phyloP scores from a whole-genome alignment of 1,140 invertebrate genomes.

The Augochlora pura region DNA sequence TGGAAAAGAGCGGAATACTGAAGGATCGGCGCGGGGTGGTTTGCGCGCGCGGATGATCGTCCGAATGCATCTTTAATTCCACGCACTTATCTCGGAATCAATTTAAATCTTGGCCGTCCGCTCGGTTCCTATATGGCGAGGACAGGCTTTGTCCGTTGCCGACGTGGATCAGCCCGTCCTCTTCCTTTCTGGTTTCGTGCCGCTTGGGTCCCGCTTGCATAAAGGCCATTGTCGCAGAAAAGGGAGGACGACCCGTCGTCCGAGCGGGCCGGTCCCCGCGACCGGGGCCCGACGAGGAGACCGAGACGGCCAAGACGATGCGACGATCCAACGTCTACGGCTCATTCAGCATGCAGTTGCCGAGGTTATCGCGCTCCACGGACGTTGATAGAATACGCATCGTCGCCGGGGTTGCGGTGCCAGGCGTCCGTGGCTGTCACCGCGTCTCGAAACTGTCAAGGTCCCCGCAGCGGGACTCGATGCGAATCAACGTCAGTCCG shows the following conservation, averaged over 20 bases:
- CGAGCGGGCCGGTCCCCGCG: not conserved
- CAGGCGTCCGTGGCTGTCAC: slow-evolving; percentile 37
- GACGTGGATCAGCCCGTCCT: slow-evolving; percentile 37
- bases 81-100: slow-evolving; percentile 49
- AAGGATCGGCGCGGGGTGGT: not conserved
- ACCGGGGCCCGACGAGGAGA: not conserved
- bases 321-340: not conserved
- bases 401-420: slow-evolving; percentile 30
- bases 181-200: slow-evolving; percentile 5
- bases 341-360: slow-evolving; percentile 51
- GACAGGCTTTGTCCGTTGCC: slow-evolving; percentile 46
- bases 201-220: slow-evolving; percentile 18
- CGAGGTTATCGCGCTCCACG: slow-evolving; percentile 47
- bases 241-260: slow-evolving; percentile 13
- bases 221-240: slow-evolving; percentile 46
- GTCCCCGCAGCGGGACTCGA: slow-evolving; percentile 34
- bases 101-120: slow-evolving; percentile 38
- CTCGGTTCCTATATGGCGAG: slow-evolving; percentile 33
- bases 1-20: not conserved
- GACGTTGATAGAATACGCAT: slow-evolving; percentile 54
- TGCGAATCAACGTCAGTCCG: slow-evolving; percentile 43
- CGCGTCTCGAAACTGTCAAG: slow-evolving; percentile 45
- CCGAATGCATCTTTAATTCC: slow-evolving; percentile 49
- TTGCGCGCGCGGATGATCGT: slow-evolving; percentile 28
- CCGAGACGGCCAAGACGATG: too few relatives aligned